Conservation (phyloP, 2,797 vertebrate species). For the Hyperoplus lanceolatus region DNA sequence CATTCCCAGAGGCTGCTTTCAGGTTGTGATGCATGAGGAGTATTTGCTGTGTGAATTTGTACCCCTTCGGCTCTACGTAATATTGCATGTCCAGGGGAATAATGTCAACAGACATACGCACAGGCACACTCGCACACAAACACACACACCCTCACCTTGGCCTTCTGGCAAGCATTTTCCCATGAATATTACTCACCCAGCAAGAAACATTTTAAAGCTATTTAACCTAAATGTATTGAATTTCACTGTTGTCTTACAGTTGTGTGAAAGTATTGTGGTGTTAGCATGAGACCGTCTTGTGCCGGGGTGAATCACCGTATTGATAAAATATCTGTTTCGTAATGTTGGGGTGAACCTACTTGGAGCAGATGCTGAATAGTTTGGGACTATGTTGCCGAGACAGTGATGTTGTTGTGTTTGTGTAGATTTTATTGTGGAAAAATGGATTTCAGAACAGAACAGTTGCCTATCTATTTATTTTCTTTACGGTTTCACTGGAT, state of each 20-base stretch:
- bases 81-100: constrained; percentile 70
- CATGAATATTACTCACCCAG: constrained; percentile 30
- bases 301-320: constrained; percentile 64
- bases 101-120: background rate
- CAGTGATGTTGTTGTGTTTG: constrained; percentile 32
- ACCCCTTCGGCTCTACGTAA: constrained; percentile 35
- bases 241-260: constrained; percentile 81
- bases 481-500: constrained; percentile 8
- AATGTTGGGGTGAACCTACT: constrained; percentile 39
- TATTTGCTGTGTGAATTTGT: constrained; percentile 46
- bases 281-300: constrained; percentile 85
- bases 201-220: constrained; percentile 56
- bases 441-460: constrained; percentile 9
- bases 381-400: constrained; percentile 14
- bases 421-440: constrained; percentile 30
- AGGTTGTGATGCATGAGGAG: constrained; percentile 63
- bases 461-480: constrained; percentile 33
- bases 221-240: constrained; percentile 73
- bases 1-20: constrained; percentile 44
- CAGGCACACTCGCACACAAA: background rate
- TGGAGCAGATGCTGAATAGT: constrained; percentile 21
- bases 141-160: constrained; percentile 10
- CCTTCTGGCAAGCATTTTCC: background rate
- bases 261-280: constrained; percentile 78
- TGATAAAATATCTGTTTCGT: constrained; percentile 52